A percentile compares a stretch with the other conserved stretches of the same genome.
These are phyloP conservation scores for Oryctes rhinoceros DNA, from an alignment of 1,140 invertebrate genomes.

Conservation along the genomic window DNA sequence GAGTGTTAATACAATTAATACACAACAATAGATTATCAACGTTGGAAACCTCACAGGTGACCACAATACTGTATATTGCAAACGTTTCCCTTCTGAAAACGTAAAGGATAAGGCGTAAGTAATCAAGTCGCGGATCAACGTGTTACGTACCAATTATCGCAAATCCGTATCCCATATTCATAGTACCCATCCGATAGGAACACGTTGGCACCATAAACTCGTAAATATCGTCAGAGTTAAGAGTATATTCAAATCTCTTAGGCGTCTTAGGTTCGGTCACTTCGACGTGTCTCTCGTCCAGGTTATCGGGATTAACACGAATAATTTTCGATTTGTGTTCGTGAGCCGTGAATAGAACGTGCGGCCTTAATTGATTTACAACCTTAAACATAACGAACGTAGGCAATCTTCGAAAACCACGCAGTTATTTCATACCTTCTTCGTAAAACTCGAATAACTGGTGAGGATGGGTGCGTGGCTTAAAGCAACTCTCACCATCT, in stretches of 20 bases:
- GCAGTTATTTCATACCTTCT: conserved; percentile 62
- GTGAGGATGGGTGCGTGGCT: conserved; percentile 76
- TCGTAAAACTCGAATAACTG: conserved; percentile 69
- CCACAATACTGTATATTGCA: conserved; percentile 59
- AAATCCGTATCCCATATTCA: conserved; percentile 84
- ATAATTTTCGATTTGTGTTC: conserved; percentile 76
- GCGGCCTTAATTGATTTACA: conserved; percentile 72
- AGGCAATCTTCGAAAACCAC: neutral
- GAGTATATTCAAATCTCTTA: conserved; percentile 62
- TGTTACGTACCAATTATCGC: conserved; percentile 74
- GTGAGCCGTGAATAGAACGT: conserved; percentile 86
- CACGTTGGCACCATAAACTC: conserved; percentile 92
- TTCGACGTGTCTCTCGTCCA: conserved; percentile 62
- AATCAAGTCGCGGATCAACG: conserved; percentile 37
- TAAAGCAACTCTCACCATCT: conserved; percentile 72
- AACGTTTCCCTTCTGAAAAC: conserved; percentile 55
- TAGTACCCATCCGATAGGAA: conserved; percentile 92
- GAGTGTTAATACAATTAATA: conserved; percentile 3
- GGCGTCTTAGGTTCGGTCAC: conserved; percentile 63
- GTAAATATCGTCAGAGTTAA: conserved; percentile 67
- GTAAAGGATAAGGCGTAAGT: neutral
- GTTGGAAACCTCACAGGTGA: conserved; percentile 56
- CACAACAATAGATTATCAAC: neutral
- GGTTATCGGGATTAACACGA: conserved; percentile 62
- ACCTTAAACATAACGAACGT: conserved; percentile 62